Evolutionary conservation across 2,888 invertebrate species (phyloP).

Genomic region (Pollenia amentaria): DNA sequence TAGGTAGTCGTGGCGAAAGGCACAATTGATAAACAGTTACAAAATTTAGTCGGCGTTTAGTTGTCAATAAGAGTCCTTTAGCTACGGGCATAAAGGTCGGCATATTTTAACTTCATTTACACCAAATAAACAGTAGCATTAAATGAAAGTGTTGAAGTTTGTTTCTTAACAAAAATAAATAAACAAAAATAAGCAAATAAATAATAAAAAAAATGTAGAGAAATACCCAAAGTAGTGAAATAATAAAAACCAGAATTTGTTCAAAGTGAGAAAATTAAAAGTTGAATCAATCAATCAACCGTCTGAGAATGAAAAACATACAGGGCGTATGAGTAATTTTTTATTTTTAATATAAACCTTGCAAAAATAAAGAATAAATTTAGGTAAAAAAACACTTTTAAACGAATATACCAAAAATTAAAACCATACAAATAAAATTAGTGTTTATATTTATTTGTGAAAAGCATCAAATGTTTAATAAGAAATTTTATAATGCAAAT

Average conservation of each 20-base stretch:
- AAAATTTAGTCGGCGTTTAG: constrained; percentile 81
- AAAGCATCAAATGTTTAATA: not conserved
- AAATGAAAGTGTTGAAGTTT: constrained; percentile 23
- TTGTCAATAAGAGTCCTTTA: constrained; percentile 81
- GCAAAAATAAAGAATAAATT: constrained; percentile 39
- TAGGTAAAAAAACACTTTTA: not conserved
- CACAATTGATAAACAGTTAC: constrained; percentile 81
- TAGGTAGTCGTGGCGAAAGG: constrained; percentile 71
- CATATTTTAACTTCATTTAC: constrained; percentile 13
- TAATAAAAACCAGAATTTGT: not conserved
- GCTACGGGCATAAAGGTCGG: constrained; percentile 78
- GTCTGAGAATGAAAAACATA: not conserved
- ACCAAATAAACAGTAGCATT: constrained; percentile 21
- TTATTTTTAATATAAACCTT: constrained; percentile 6
- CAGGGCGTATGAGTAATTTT: constrained; percentile 50
- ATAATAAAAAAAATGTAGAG: not conserved
- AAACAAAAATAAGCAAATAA: constrained; percentile 39
- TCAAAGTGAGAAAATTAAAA: too few relatives aligned
- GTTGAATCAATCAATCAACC: too few relatives aligned
- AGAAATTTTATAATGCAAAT: constrained; percentile 78
- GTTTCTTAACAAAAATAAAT: constrained; percentile 14
- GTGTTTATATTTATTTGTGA: not conserved
- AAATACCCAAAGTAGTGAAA: not conserved
- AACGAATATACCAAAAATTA: not conserved
- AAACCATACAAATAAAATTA: not conserved